Conservation (phyloP, 2,888 invertebrate species). For the Cabera pusaria region DNA sequence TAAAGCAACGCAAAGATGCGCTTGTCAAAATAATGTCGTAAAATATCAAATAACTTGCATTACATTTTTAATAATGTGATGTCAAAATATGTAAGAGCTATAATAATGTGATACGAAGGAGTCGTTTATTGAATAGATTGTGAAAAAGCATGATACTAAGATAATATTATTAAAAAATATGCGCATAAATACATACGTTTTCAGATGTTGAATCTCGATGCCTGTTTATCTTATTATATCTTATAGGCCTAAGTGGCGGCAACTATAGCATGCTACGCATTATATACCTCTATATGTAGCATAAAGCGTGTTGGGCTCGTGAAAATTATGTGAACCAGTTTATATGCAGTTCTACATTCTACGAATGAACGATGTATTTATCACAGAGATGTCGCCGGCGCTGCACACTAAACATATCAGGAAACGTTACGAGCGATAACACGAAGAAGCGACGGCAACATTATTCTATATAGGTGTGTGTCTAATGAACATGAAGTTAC, state of each 20-base stretch:
- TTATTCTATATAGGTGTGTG: slow-evolving; percentile 22
- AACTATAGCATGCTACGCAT: slow-evolving; percentile 11
- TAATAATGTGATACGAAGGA: too few species aligned
- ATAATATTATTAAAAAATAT: too few species aligned
- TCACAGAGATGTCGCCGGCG: slow-evolving; percentile 77
- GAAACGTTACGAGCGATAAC: too few species aligned
- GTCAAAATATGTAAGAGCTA: too few species aligned
- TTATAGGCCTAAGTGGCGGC: too few species aligned
- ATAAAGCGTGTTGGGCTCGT: slow-evolving; percentile 53
- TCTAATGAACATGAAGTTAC: slow-evolving; percentile 23
- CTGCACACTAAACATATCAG: too few species aligned
- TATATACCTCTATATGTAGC: slow-evolving; percentile 39
- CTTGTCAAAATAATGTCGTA: too few species aligned
- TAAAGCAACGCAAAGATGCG: too few species aligned
- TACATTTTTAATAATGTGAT: too few species aligned
- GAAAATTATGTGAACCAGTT: slow-evolving; percentile 41
- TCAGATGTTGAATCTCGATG: slow-evolving; percentile 1
- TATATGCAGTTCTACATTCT: slow-evolving; percentile 41
- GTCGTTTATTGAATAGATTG: too few species aligned
- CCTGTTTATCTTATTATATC: slow-evolving; percentile 1
- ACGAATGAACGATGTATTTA: slow-evolving; percentile 36
- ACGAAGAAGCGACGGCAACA: slow-evolving; percentile 24
- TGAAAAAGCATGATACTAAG: too few species aligned
- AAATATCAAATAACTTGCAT: too few species aligned
- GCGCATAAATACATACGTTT: not conserved